Base-by-base conservation (phyloP, 2,113 vertebrate species). In the Epinephelus moara region DNA sequence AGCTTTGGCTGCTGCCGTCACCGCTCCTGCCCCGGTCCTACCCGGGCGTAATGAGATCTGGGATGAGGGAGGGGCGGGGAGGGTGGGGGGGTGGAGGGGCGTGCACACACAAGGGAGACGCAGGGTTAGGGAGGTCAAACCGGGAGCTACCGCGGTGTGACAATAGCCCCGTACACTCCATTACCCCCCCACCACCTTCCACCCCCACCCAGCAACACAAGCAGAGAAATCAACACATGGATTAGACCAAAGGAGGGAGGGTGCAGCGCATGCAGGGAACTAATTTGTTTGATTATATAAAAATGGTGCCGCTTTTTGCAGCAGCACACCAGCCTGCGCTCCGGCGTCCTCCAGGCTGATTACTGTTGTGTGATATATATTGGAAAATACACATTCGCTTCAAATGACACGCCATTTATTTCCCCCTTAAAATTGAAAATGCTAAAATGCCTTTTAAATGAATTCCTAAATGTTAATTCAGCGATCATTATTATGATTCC, bases 81-180 rank as follows among this genome's bases (percentile, higher is more conserved):
- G 50, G 59, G 18, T n/a, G 40, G 75, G 12, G 30, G 30, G 52
- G 13, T 3, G 15, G 30, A 25, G 21, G 73, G 71, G 59, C 15
- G 56, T 49, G 63, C 75, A 87, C 78, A 85, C 80, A 84, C 73
- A 84, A 61, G 80, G 80, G 85, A 85, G 56, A 86, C 0, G n/a
- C 37, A 18, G 78, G 84, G 88, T 92, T 88, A 90, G 75, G 76
- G 80, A 85, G 86, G 89, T 93, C 86, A 86, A 57, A 57, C 78
- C 37, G 15, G 70, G 79, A 79, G 71, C 77, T 62, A 69, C 83
- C 13, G 23, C 1, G n/a, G 63, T 76, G 81, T 84, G 86, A 89
- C 85, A 92, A 82, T 87, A 85, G 72, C 61, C 53, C 79, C 17
- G 33, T 56, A 70, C 75, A 69, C 82, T 78, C 86, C 74, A 91